Base-by-base conservation (phyloP, 2,113 vertebrate genomes). In the Malurus elegans region DNA sequence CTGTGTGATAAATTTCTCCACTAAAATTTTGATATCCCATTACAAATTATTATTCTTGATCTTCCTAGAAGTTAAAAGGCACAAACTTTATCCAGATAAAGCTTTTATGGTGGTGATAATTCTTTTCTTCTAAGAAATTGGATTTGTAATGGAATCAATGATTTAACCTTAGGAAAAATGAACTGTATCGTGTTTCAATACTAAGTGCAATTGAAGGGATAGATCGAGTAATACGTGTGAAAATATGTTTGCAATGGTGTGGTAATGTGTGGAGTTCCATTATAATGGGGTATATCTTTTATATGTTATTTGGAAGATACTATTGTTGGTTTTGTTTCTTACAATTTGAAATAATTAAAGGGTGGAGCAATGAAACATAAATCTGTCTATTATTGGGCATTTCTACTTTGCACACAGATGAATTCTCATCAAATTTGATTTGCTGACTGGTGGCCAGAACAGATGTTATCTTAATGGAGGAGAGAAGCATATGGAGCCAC, bases 391-490 rank as follows among this genome's bases (percentile, higher is more conserved):
- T 95, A 96, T 34, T 91, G 93, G 78, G 28, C 64, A 91, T 97
- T 97, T 97, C 79, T 92, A 86, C 88, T 95, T 97, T 96, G 86
- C 83, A 91, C 66, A 97, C 76, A 79, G 66, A 84, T 97, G 93
- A 97, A 97, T 97, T 97, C 81, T 95, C 70, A 95, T 96, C 83
- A 95, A 94, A 97, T 97, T 97, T 96, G 89, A 97, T 97, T 98
- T 98, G 90, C 92, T 97, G 92, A 98, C 92, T 97, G 66, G 95
- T 96, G 94, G 81, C 74, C 95, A 97, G 92, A 97, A 94, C 96
- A 98, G 94, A 95, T 98, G 93, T 97, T 98, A 91, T 71, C 93
- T 97, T 97, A 97, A 97, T 98, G 84, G 83, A 95, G 94, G 62
- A 94, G 45, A 86, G 73, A 95, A 95, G 45, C 90, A 86, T 94